These are phyloP conservation scores for Cettia cetti DNA, from an alignment of 2,113 vertebrate genomes.

Conservation along the genomic window DNA sequence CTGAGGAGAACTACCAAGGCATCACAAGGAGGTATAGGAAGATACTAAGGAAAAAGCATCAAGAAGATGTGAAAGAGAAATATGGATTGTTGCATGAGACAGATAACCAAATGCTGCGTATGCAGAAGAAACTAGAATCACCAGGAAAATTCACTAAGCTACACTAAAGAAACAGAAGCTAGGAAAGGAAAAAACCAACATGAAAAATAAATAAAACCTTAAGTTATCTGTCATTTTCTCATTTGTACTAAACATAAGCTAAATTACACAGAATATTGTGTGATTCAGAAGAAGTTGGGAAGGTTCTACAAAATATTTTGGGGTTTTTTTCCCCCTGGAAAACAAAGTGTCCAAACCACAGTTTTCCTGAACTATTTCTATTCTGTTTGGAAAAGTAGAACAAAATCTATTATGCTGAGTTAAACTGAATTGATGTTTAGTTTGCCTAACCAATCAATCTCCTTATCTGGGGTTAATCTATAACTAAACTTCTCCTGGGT, in stretches of 20 bases:
- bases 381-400: not conserved
- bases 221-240: not conserved
- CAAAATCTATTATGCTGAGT: not conserved
- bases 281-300: not conserved
- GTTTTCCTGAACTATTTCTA: not conserved
- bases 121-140: not conserved
- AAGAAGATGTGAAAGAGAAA: not conserved
- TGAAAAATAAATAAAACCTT: not conserved
- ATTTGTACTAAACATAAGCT: not conserved
- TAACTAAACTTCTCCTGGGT: not conserved
- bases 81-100: not conserved
- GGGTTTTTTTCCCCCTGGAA: not conserved
- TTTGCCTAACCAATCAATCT: not conserved
- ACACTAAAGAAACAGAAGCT: not conserved
- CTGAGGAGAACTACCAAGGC: not conserved
- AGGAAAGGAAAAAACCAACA: not conserved
- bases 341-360: not conserved
- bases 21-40: not conserved
- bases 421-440: not conserved
- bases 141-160: not conserved
- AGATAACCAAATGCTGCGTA: not conserved
- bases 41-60: not conserved
- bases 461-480: slow-evolving; percentile 4
- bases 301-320: not conserved
- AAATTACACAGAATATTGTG: not conserved